Evolutionary conservation across 1,140 invertebrate species (phyloP), one percentile per base, ranked within the genome.

Genomic region (Pentalonia nigronervosa): DNA sequence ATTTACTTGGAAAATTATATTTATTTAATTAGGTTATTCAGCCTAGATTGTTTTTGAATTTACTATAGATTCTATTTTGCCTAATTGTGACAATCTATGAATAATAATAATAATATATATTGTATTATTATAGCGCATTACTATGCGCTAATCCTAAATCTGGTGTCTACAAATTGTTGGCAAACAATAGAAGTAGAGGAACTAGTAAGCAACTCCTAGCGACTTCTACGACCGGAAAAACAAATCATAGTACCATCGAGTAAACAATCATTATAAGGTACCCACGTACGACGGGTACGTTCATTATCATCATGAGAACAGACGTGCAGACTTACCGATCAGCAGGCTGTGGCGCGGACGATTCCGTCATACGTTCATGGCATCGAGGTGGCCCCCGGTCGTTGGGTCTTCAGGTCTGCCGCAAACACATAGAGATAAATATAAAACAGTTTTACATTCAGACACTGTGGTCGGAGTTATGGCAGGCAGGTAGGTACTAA

Each of bases 321-420:
- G 17, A 76, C 14, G n/a, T 76, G 60, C n/a, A 60, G 14, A 93
- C 91, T 93, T 23, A 93, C 91, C 81, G 6, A n/a, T 93, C 9
- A 83, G 34, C 30, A 53, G 36, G 21, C 34, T 84, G 56, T 81
- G 67, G 67, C 81, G 9, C 50, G 2, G 81, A 93, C 81, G 34
- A 53, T 25, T 93, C 81, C 48, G 91, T 93, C 91, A 93, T 45
- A 86, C 48, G 11, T 93, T 30, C 81, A 93, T 93, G 81, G 91
- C 81, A 56, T 41, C 34, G 76, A 84, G 48, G 81, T 45, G 41
- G 81, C 7, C 25, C 47, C 47, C 67, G 21, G 56, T 91, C 17
- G 30, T 91, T 45, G 23, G 0, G 17, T 50, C 20, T 60, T 53
- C 56, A 41, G 56, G 90, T 91, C 90, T 91, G 41, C 41, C 3